Evolutionary conservation across 2,888 invertebrate species (phyloP), one percentile per base, ranked within the genome.

Genomic region (Cataglyphis altisquamis): DNA sequence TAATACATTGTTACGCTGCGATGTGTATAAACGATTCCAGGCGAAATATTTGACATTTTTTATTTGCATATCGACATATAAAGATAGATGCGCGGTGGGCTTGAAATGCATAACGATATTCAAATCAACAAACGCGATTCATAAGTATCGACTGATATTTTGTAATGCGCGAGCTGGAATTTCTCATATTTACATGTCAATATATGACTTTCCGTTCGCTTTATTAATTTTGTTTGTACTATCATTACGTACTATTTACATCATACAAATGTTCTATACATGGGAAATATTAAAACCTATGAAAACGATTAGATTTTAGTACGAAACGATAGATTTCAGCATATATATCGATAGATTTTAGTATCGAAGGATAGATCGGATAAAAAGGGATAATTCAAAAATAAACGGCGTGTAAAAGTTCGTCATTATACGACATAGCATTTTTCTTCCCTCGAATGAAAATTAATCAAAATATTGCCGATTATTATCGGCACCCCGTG

Each of bases 191-290:
- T 55, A 12, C 39, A 41, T 55, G 67, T 67, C 67, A 67, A 67
- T 45, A 39, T 55, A 25, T n/a, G 15, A 55, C 29, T 67, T 77
- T 32, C 29, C 41, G 10, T 67, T 57, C n/a, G 29, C 29, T 67
- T 77, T 77, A 77, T 77, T 77, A 77, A 77, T 67, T 55, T 67
- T n/a, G 39, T 64, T 67, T 4, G 15, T 32, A 32, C 29, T 39
- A 66, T n/a, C 15, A 10, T 12, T 63, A 15, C 21, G 36, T 52
- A 25, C 21, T 52, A 25, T 77, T 67, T 39, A 41, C 29, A 32
- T 67, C 15, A 29, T 41, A 1, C 15, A n/a, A 45, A 29, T 25
- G 15, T 55, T 15, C 25, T 32, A 55, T 57, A 5, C 5, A 15
- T 1, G n/a, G 12, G 0, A 36, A 36, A 29, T 41, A 57, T 55